Evolutionary conservation across 2,888 invertebrate genomes (phyloP).

Genomic region (Papilio demoleus): DNA sequence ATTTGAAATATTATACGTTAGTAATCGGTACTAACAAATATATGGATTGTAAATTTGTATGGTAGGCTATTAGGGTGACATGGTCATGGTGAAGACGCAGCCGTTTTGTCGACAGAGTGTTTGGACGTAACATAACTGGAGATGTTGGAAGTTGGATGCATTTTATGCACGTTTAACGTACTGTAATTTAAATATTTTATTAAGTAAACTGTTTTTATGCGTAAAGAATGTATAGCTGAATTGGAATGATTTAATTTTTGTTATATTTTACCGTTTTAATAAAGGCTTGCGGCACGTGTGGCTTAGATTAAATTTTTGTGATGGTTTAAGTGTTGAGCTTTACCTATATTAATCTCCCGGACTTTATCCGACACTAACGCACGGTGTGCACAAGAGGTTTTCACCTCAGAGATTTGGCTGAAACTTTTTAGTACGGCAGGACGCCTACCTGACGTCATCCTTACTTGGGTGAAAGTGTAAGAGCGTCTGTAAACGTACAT

Average conservation of each 20-base stretch:
- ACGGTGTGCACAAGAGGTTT: no score
- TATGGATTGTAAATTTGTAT: slow-evolving; percentile 38
- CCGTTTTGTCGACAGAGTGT: slow-evolving; percentile 31
- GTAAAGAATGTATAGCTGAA: neutral
- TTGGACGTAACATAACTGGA: slow-evolving; percentile 28
- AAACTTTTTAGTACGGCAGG: no score
- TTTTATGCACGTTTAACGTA: slow-evolving; percentile 12
- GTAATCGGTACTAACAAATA: slow-evolving; percentile 21
- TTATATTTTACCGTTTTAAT: no score
- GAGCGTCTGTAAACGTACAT: no score
- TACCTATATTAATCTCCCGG: no score
- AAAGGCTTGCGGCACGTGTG: no score
- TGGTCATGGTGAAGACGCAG: slow-evolving; percentile 19
- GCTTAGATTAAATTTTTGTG: no score
- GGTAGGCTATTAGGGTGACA: slow-evolving; percentile 32
- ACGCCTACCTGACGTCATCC: no score
- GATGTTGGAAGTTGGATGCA: slow-evolving; percentile 12
- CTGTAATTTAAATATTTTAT: slow-evolving; percentile 10
- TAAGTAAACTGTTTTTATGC: slow-evolving; percentile 7
- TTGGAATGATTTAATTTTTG: neutral
- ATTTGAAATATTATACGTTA: neutral
- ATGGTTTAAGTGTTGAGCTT: no score
- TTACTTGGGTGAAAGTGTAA: no score
- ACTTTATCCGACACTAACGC: no score
- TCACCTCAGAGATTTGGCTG: no score